Conservation (phyloP, 30 jellyfish, hydroid and myxozoan species). For the Cassiopea andromeda region DNA sequence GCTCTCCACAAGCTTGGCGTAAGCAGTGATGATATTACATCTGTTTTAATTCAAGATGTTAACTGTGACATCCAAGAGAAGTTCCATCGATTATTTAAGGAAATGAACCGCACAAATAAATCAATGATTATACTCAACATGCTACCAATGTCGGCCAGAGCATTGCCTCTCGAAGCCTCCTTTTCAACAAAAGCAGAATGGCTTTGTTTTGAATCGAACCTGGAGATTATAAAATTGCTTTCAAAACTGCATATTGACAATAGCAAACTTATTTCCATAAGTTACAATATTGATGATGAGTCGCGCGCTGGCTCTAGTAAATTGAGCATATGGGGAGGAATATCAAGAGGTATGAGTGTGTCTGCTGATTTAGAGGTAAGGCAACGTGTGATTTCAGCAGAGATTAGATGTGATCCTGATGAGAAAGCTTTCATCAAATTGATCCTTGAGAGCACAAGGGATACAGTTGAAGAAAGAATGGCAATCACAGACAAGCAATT, state of each 20-base stretch:
- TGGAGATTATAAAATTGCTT: conserved; percentile 15
- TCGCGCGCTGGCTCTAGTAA: not conserved
- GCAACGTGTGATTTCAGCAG: conserved; percentile 17
- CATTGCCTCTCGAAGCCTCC: not conserved
- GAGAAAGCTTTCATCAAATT: conserved; percentile 1
- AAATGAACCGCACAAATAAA: not conserved
- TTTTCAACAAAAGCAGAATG: conserved; percentile 23
- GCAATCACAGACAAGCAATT: not conserved
- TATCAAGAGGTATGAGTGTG: conserved; percentile 38
- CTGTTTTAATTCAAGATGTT: not conserved
- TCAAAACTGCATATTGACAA: not conserved
- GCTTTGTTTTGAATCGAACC: conserved; percentile 48
- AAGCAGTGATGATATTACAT: not conserved
- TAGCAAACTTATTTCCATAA: conserved; percentile 11
- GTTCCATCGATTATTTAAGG: not conserved
- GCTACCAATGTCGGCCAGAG: conserved; percentile 28
- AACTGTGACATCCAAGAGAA: not conserved
- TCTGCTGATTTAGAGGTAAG: conserved; percentile 21
- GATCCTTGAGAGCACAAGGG: not conserved
- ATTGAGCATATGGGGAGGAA: conserved; percentile 41
- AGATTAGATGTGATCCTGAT: not conserved
- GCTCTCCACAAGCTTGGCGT: conserved; percentile 6
- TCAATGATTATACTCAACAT: conserved; percentile 19
- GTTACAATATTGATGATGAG: not conserved
- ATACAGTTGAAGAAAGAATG: conserved; percentile 5